Conservation (phyloP, 2,113 vertebrate species). For the Alaudala cheleensis region DNA sequence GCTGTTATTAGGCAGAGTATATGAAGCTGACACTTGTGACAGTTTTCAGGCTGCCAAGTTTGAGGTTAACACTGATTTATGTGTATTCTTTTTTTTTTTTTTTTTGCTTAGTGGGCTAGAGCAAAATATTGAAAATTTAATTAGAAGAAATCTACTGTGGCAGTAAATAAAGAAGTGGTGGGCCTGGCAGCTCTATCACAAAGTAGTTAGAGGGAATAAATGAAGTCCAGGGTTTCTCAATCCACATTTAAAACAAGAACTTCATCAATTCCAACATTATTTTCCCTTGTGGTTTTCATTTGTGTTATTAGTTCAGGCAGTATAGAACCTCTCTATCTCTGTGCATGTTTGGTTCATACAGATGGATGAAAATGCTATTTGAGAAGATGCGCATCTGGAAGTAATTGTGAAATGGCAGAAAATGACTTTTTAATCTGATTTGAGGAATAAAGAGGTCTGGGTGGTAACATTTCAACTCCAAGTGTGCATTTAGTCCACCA, state of each 20-base stretch:
- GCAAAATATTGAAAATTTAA: slow-evolving; percentile 17
- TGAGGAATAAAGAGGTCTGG: slow-evolving; percentile 58
- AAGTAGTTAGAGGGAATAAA: background rate
- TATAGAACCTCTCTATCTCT: slow-evolving; percentile 12
- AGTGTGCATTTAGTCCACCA: slow-evolving; percentile 33
- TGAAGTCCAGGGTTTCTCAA: background rate
- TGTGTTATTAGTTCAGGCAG: slow-evolving; percentile 25
- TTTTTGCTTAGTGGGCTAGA: background rate
- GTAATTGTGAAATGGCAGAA: slow-evolving; percentile 61
- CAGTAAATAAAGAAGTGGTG: background rate
- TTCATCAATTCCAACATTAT: background rate
- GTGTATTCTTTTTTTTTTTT: slow-evolving; percentile 1
- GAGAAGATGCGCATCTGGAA: slow-evolving; percentile 64
- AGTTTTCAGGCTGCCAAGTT: slow-evolving; percentile 21
- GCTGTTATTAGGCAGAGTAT: background rate
- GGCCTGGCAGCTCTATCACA: background rate
- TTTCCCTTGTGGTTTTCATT: slow-evolving; percentile 44
- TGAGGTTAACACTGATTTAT: background rate
- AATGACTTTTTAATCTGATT: slow-evolving; percentile 68
- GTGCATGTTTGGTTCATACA: slow-evolving; percentile 2
- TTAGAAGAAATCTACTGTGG: background rate
- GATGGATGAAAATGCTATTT: slow-evolving; percentile 59
- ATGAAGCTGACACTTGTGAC: slow-evolving; percentile 17
- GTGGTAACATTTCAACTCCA: slow-evolving; percentile 24
- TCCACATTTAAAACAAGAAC: background rate